Conservation (phyloP, 2,797 vertebrate species). For the Enteromius argenteus region DNA sequence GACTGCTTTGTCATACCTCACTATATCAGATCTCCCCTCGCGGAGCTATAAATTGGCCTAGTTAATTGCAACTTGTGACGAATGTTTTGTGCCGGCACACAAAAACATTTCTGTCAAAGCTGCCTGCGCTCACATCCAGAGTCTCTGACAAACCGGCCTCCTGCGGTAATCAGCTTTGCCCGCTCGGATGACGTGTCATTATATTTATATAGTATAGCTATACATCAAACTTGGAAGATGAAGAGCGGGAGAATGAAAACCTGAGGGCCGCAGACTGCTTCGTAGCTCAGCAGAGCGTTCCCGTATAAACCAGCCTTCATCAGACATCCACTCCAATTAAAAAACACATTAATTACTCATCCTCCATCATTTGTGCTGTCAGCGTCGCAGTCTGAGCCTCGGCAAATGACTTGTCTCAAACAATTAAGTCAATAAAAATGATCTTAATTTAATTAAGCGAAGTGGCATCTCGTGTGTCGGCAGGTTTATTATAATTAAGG, state of each 20-base stretch:
- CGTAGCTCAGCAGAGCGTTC: conserved; percentile 27
- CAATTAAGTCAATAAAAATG: conserved; percentile 79
- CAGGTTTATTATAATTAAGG: conserved; percentile 70
- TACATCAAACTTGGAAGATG: conserved; percentile 23
- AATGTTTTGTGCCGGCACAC: conserved; percentile 19
- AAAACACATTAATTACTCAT: conserved; percentile 78
- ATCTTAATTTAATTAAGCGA: conserved; percentile 77
- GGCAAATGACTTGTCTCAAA: conserved; percentile 78
- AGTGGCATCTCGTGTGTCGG: conserved; percentile 71
- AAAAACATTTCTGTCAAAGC: conserved; percentile 8
- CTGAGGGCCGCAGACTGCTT: conserved; percentile 1
- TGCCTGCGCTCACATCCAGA: background rate
- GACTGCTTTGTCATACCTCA: background rate
- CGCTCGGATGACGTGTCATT: conserved; percentile 18
- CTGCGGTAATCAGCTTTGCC: conserved; percentile 18
- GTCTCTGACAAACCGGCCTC: background rate
- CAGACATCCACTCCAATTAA: conserved; percentile 75
- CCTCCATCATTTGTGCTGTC: conserved; percentile 70
- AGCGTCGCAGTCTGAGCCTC: conserved; percentile 61
- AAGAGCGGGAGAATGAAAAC: conserved; percentile 3
- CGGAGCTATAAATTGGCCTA: conserved; percentile 6
- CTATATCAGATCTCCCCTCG: background rate
- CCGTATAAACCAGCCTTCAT: conserved; percentile 55
- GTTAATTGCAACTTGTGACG: conserved; percentile 26
- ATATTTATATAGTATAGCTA: conserved; percentile 13